Conservation (phyloP, 2,797 vertebrate species). For the Poecile montanus region DNA sequence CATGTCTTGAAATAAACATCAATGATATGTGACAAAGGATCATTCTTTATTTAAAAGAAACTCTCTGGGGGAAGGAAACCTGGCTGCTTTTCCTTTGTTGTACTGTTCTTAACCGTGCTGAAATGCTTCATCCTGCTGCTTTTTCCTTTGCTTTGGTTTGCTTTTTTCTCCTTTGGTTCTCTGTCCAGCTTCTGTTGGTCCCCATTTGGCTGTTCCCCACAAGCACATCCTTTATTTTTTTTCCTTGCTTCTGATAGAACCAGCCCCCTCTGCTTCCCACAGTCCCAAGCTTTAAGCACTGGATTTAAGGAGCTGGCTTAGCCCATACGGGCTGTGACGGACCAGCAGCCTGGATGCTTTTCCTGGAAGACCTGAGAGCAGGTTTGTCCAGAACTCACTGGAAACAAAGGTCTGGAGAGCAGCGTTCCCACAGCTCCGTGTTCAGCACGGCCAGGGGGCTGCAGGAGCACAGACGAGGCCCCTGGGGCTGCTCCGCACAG, state of each 20-base stretch:
- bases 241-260: conserved; percentile 42
- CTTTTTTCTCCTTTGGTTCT: background rate
- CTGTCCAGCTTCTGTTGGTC: background rate
- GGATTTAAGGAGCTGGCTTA: background rate
- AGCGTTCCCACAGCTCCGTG: background rate
- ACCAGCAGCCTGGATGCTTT: background rate
- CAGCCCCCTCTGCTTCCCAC: background rate
- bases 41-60: conserved; percentile 72
- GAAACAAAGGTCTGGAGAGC: background rate
- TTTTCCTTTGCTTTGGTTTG: background rate
- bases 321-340: rapidly evolving
- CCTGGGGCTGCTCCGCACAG: background rate
- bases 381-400: background rate
- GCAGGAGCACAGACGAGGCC: background rate
- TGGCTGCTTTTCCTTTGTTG: conserved; percentile 57
- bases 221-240: background rate
- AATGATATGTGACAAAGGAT: conserved; percentile 72
- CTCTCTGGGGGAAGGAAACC: conserved; percentile 48
- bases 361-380: background rate
- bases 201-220: conserved; percentile 37
- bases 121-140: conserved; percentile 30
- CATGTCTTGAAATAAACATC: conserved; percentile 81
- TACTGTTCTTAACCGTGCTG: conserved; percentile 24
- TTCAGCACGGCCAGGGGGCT: background rate
- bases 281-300: background rate